A percentile compares a stretch with the other conserved stretches of the same genome.
Evolutionary conservation across 2,797 vertebrate genomes (phyloP).

Genomic region (Potorous gilbertii): DNA sequence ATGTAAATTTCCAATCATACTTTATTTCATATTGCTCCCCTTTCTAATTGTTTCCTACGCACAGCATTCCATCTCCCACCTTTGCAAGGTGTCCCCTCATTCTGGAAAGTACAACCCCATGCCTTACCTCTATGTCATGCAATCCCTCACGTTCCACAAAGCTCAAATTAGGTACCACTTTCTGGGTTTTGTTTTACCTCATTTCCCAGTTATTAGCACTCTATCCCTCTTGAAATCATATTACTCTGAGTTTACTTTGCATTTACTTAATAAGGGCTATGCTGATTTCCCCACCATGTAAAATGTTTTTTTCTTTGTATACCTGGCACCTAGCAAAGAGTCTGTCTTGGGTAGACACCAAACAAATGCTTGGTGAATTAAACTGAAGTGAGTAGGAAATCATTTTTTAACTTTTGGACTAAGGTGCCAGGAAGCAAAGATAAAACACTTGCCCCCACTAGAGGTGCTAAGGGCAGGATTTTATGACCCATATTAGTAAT

Average conservation of each 20-base stretch:
- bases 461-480: background rate
- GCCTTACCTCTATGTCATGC: background rate
- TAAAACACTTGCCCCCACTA: background rate
- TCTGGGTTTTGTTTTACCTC: background rate
- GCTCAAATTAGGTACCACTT: background rate
- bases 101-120: background rate
- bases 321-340: background rate
- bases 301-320: background rate
- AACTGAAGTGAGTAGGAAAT: background rate
- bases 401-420: background rate
- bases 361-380: background rate
- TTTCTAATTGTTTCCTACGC: background rate
- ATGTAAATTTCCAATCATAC: background rate
- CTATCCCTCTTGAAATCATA: background rate
- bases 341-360: background rate
- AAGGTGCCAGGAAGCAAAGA: background rate
- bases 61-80: background rate
- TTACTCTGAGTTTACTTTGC: background rate
- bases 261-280: background rate
- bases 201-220: background rate
- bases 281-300: background rate
- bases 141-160: background rate
- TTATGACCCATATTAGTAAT: background rate
- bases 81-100: background rate
- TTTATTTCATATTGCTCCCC: background rate